Percentiles rank a stretch among this genome's conserved stretches.
phyloP scores from a whole-genome alignment of 2,113 vertebrate species.

The Sylvietta virens region DNA sequence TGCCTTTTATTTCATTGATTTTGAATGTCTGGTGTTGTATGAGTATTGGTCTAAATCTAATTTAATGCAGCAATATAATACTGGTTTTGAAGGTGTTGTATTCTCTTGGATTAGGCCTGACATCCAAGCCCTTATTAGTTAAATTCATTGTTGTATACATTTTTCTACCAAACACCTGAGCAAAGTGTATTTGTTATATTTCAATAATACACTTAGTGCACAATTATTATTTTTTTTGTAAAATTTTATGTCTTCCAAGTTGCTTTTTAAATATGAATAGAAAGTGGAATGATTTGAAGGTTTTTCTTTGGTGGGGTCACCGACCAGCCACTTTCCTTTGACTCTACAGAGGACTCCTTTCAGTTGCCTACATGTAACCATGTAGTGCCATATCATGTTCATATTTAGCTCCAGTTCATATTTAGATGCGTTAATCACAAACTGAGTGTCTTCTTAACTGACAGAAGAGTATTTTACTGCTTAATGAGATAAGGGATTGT shows the following conservation, averaged over 20 bases:
- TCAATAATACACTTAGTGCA: background rate
- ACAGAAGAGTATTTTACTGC: background rate
- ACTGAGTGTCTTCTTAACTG: background rate
- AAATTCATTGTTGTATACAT: background rate
- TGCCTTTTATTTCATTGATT: background rate
- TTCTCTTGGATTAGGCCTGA: background rate
- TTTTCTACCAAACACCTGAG: background rate
- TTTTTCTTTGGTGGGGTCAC: fast-evolving
- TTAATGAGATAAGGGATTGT: background rate
- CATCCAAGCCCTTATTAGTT: background rate
- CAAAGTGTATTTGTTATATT: background rate
- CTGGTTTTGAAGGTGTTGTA: background rate
- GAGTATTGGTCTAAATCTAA: background rate
- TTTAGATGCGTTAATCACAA: background rate
- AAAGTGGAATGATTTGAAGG: background rate
- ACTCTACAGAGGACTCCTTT: background rate
- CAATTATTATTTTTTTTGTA: background rate
- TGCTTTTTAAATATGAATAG: background rate
- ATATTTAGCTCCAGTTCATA: background rate
- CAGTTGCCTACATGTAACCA: fast-evolving
- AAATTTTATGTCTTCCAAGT: background rate
- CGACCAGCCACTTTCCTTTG: background rate
- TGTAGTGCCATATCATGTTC: background rate
- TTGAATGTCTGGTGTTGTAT: background rate
- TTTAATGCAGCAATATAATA: background rate